Percentiles rank a stretch among this genome's conserved stretches.
phyloP scores from a whole-genome alignment of 2,797 vertebrate genomes.

The Rhynchotus rufescens region DNA sequence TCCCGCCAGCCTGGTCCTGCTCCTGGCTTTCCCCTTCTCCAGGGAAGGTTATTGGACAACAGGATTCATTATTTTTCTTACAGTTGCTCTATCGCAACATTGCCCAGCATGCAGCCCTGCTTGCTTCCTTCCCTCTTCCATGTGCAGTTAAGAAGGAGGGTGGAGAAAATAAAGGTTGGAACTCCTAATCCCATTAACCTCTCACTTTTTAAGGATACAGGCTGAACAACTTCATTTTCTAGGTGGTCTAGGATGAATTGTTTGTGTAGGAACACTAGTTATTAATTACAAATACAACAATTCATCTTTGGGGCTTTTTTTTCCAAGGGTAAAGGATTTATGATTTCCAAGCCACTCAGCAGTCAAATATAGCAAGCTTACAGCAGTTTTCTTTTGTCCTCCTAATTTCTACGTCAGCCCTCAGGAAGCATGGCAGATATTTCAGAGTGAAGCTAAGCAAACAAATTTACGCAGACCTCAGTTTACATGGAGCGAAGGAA shows the following conservation, averaged over 20 bases:
- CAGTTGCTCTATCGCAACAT: neutral
- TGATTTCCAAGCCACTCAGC: neutral
- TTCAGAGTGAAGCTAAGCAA: neutral
- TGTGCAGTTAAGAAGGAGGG: neutral
- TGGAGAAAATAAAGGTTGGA: neutral
- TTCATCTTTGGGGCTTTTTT: neutral
- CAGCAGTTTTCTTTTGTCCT: neutral
- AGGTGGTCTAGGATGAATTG: neutral
- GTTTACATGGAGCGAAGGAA: neutral
- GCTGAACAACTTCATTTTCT: neutral
- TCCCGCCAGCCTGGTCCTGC: neutral
- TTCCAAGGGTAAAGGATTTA: neutral
- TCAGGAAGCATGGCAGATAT: neutral
- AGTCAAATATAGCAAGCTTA: neutral
- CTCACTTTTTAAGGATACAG: neutral
- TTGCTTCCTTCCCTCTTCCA: constrained; percentile 5
- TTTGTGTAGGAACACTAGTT: neutral
- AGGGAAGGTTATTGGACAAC: neutral
- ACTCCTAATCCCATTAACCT: neutral
- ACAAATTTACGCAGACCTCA: neutral
- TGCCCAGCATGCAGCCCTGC: neutral
- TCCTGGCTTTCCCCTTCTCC: neutral
- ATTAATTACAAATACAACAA: neutral
- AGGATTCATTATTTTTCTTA: neutral
- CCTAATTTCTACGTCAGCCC: neutral